Evolutionary conservation across 2,888 invertebrate genomes (phyloP).

Genomic region (Luperina testacea): DNA sequence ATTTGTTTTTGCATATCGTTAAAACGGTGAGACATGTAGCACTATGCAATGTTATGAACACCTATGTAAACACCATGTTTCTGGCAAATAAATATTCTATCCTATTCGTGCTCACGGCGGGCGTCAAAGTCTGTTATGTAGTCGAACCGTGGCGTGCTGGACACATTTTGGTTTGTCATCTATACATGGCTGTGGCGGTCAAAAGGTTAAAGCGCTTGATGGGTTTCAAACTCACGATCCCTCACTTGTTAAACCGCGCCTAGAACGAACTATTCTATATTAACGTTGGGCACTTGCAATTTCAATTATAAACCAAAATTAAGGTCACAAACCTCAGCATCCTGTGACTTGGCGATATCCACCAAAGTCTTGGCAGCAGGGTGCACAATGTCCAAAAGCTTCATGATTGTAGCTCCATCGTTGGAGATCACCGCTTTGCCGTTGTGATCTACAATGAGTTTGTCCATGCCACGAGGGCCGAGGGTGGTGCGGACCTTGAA

Average conservation of each 20-base stretch:
- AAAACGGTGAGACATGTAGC: too few relatives aligned
- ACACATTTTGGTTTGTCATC: too few relatives aligned
- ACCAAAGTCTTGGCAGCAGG: conserved; percentile 99
- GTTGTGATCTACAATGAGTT: conserved; percentile 96
- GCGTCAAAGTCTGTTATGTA: too few relatives aligned
- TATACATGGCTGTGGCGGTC: too few relatives aligned
- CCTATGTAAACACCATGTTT: too few relatives aligned
- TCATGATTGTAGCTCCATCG: conserved; percentile 99
- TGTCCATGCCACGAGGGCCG: conserved; percentile 99
- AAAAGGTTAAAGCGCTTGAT: background rate
- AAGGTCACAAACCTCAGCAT: conserved; percentile 94
- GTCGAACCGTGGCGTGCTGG: too few relatives aligned
- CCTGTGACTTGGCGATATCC: conserved; percentile 99
- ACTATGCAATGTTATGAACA: too few relatives aligned
- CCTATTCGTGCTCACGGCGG: too few relatives aligned
- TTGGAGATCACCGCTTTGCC: conserved; percentile 99
- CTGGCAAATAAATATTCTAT: too few relatives aligned
- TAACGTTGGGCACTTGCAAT: background rate
- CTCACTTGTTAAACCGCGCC: background rate
- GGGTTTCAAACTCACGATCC: too few relatives aligned
- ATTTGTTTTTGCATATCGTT: too few relatives aligned
- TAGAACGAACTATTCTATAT: background rate
- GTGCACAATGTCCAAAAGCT: conserved; percentile 99
- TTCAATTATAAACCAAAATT: background rate
- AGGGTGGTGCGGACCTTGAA: conserved; percentile 95